Base-by-base conservation (phyloP, 1,140 invertebrate species). In the Drosophila eugracilis region DNA sequence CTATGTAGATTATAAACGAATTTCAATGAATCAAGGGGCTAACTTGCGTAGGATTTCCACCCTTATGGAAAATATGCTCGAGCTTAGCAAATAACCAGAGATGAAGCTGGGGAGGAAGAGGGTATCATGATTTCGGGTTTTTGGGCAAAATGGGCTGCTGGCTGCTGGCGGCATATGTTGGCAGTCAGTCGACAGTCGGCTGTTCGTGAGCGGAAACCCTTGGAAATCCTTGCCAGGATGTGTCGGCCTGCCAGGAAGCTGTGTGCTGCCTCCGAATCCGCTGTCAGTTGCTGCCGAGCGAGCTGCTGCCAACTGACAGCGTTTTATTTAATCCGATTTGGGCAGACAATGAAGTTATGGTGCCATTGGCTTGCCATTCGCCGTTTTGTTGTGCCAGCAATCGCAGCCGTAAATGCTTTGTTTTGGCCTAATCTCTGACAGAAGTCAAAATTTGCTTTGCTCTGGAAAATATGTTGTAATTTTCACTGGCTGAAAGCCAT, bases 261-360 rank as follows among this genome's bases (percentile, higher is more conserved):
- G 83, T 81, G 74, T 88, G 78, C 63, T 70, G 81, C 81, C 81
- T 44, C 74, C 12, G 48, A 26, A 37, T 47, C 41, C 36, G 30
- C 45, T 62, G 63, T 55, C 45, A 63, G 66, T 80, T 74, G 77
- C 59, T 78, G 59, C 75, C 58, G 59, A 34, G 44, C 30, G 39
- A 47, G 42, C 78, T 66, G 59, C 59, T 49, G 60, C 47, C 47
- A 50, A 60, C 69, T 81, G 77, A 49, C 70, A 49, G 73, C 83
- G 83, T 75, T 88, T 88, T 78, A 75, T 83, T 88, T 88, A 88
- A 88, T 88, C 83, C 78, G 83, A 88, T 88, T 88, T 86, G 69
- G 48, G 77, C 48, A 62, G 39, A 89, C 84, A 83, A 88, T 67
- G 75, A 75, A 88, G 86, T 76, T 88, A 83, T 81, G 69, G 63